Base-by-base conservation (phyloP, 2,113 vertebrate species). In the Malaclemys terrapin region DNA sequence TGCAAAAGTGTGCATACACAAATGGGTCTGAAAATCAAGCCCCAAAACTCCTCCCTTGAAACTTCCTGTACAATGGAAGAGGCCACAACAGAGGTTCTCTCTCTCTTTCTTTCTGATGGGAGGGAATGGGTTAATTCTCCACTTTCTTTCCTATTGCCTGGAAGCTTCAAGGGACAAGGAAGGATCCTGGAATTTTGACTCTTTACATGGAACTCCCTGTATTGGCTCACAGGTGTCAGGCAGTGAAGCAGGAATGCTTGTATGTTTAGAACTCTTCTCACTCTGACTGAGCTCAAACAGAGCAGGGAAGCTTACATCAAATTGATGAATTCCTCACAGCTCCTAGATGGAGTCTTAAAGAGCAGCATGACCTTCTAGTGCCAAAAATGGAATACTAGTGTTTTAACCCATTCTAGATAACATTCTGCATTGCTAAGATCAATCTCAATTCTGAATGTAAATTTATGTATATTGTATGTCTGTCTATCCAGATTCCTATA, bases 111-210 rank as follows among this genome's bases (percentile, higher is more conserved):
- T 78, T 29, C 31, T 31, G 25, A 27, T 89, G 8, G 69, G 88
- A n/a, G 5, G 56, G 80, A 10, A 10, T 25, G 13, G 10, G 25
- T 69, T 95, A 83, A 88, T 86, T 78, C 20, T 83, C 53, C 27
- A 45, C 84, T 62, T 82, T 6, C 27, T 82, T 88, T 85, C 93
- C 50, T 14, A 62, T 12, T 62, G 29, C 59, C 29, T 62, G 59
- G 59, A 62, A 62, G 59, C 1, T 87, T 52, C 82, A 24, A 24
- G 8, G 75, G n/a, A 29, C 75, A 76, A 69, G 24, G 65, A 57
- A 80, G 11, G 11, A 24, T 90, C 85, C 29, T 0, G 0, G 22
- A 5, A n/a, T 38, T 89, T 6, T 50, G 49, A 7, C 1, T 45
- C 8, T 76, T 76, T 20, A 16, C 57, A 82, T n/a, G 88, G n/a